Evolutionary conservation across 2,888 invertebrate genomes (phyloP), one percentile per base, ranked within the genome.

Genomic region (Penaeus monodon): DNA sequence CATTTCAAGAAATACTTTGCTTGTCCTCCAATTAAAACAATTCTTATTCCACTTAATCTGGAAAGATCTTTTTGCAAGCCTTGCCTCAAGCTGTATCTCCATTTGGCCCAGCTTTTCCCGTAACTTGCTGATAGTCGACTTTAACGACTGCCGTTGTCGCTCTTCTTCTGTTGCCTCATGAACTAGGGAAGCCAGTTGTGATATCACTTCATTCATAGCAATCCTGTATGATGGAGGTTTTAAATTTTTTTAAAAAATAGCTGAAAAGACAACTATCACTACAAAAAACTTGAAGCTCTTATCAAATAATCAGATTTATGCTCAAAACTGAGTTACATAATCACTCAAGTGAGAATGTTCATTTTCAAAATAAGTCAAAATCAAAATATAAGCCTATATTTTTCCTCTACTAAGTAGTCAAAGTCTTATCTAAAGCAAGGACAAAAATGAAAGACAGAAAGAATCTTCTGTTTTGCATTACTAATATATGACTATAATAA

Each of bases 61-160:
- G 20, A 81, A 57, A 80, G 17, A 65, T 64, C 22, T 33, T 44
- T 17, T 20, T 49, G n/a, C n/a, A n/a, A 22, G 27, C 77, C 79
- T 64, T 87, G 82, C 86, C 86, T 87, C 86, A 27, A 79, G 65
- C 74, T 87, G 86, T 14, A 12, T 22, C 49, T 87, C 86, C 79
- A 83, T 83, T 22, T 68, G 73, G 29, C 57, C 68, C 24, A 87
- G 64, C 29, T 80, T 78, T 20, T 38, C 44, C 14, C 79, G 70
- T 44, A 87, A 64, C 73, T 87, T 38, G 22, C 49, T 29, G 10
- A 87, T 57, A 29, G 20, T 74, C 65, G 73, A 66, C 79, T 77
- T 87, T 14, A 83, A 33, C 1, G 70, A 63, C 57, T 87, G 70
- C 33, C 73, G 66, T 38, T 87, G 70, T 27, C 44, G 24, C 29